Evolutionary conservation across 2,113 vertebrate species (phyloP), one percentile per base, ranked within the genome.

Genomic region (Rhabdornis inornatus): DNA sequence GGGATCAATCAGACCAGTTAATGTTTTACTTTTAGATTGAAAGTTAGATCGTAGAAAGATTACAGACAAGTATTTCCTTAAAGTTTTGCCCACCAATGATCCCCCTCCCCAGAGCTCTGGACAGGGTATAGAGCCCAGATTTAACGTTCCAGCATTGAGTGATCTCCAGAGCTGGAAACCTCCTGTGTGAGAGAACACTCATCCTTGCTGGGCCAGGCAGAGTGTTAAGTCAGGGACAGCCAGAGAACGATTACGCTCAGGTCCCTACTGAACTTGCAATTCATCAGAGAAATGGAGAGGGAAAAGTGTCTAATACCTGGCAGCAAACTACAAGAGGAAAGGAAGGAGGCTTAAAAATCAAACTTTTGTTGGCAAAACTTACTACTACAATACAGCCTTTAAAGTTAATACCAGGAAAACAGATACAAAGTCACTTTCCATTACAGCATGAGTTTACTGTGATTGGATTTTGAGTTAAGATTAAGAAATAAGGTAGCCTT

Each of bases 181-280:
- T 70, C 31, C 72, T 20, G 15, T 37, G 33, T 35, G 3, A 81
- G 22, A 31, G 24, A 77, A 24, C 10, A 5, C 13, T 49, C 19
- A 28, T 72, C 19, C 42, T 63, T 37, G 19, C 63, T 25, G 37
- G 31, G n/a, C 56, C 35, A 42, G 11, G 33, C 6, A 3, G 23
- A 57, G n/a, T 13, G 39, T 37, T 49, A 37, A 45, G 13, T 14
- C 6, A 2, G 6, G 6, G n/a, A 44, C 52, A 89, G 22, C 21
- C 49, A 63, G 16, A 44, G 31, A n/a, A 42, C 7, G 2, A 2
- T 69, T 57, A 45, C 0, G 0, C 49, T 37, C 33, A 6, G 10
- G 16, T 77, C 6, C 50, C 59, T 19, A 33, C 6, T 28, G 40
- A 84, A 45, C 10, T 19, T 15, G 0, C 21, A 45, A 9, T 42